Evolutionary conservation across 2,797 vertebrate species (phyloP), one percentile per base, ranked within the genome.

Genomic region (Nannoperca obscura): DNA sequence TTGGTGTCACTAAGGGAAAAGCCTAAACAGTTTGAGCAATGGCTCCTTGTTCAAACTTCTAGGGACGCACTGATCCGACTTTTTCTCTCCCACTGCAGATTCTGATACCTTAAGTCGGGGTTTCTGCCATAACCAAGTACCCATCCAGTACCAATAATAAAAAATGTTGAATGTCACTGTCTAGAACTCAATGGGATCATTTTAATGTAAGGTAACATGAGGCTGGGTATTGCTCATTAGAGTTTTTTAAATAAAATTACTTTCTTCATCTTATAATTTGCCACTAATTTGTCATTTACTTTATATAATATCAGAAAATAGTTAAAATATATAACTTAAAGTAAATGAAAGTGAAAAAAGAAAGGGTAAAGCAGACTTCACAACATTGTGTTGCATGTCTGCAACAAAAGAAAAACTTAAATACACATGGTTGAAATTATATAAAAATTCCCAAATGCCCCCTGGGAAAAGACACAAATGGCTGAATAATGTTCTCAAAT

Each of bases 401-500:
- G 22, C 38, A 61, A 62, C 27, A 74, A 52, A 55, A 49, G 32
- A 58, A 74, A 19, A 32, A 30, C 34, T 10, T 36, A 22, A 68
- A 74, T 36, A 30, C 7, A 57, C 24, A 59, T 19, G 20, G 65
- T 38, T 76, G 0, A 64, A 68, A 19, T 14, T n/a, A 73, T 55
- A 20, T 32, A 34, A 71, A 64, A 76, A 61, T 19, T 20, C 9
- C 44, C 67, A 67, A 79, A 61, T 19, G 20, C 9, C 50, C 19
- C n/a, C 27, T 46, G 50, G 54, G 22, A 36, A 74, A 72, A 73
- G 0, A 73, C 34, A 60, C 54, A 76, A 62, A 73, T 55, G 15
- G 58, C 24, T 77, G 42, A 30, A 63, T 58, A 82, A 5, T 54
- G 58, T 65, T 69, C 36, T 68, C 14, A 54, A 59, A 65, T 57